Percentiles rank a stretch among this genome's conserved stretches.
Evolutionary conservation across 2,113 vertebrate species (phyloP).

Genomic region (Nibea albiflora): DNA sequence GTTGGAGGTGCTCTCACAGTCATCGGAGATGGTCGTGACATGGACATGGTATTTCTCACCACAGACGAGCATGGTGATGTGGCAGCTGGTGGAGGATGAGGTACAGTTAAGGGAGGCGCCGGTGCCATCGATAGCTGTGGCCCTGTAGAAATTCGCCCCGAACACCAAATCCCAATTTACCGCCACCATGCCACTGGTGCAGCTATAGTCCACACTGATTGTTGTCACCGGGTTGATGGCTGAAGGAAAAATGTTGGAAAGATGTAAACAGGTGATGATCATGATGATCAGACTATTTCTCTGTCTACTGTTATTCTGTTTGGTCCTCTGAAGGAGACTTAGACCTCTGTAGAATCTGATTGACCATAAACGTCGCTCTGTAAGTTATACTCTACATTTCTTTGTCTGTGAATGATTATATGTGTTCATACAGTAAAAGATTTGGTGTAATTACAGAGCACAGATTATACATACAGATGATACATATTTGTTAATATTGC

Average conservation of each 20-base stretch:
- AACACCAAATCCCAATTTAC: conserved; percentile 74
- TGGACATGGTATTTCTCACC: conserved; percentile 72
- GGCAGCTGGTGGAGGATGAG: conserved; percentile 68
- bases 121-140: conserved; percentile 52
- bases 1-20: conserved; percentile 73
- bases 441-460: not conserved
- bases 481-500: not conserved
- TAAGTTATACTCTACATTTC: not conserved
- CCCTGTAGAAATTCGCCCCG: conserved; percentile 74
- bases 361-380: not conserved
- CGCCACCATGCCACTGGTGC: conserved; percentile 60
- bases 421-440: not conserved
- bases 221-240: conserved; percentile 69
- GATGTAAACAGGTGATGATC: not conserved
- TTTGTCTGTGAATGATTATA: not conserved
- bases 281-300: not conserved
- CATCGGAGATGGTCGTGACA: conserved; percentile 65
- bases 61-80: conserved; percentile 71
- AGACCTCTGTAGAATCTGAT: too few relatives aligned
- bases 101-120: conserved; percentile 70
- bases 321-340: not conserved
- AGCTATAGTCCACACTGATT: conserved; percentile 73
- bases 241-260: conserved; percentile 33
- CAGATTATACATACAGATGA: not conserved
- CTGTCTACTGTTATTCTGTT: not conserved